Evolutionary conservation across 2,888 invertebrate species (phyloP).

Genomic region (Thymelicus lineola): DNA sequence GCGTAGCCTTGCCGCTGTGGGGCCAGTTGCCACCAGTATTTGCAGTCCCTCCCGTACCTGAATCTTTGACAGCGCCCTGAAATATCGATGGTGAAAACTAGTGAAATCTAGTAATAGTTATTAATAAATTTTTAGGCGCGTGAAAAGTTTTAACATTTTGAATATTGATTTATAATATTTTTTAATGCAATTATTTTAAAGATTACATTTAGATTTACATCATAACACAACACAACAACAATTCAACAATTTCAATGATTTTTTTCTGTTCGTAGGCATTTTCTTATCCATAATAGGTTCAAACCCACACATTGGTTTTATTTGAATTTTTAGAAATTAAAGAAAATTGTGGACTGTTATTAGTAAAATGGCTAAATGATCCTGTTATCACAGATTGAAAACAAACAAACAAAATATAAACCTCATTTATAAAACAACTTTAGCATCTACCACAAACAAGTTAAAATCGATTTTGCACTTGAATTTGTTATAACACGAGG

Average conservation of each 20-base stretch:
- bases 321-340: too few relatives aligned
- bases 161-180: too few relatives aligned
- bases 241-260: too few relatives aligned
- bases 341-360: neutral
- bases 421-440: neutral
- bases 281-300: too few relatives aligned
- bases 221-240: too few relatives aligned
- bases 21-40: conserved; percentile 91
- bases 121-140: too few relatives aligned
- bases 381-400: neutral
- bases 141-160: too few relatives aligned
- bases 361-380: neutral
- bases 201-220: too few relatives aligned
- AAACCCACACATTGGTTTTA: too few relatives aligned
- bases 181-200: too few relatives aligned
- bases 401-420: neutral
- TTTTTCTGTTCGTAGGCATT: too few relatives aligned
- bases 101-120: neutral
- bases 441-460: neutral
- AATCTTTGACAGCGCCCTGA: conserved; percentile 72
- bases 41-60: conserved; percentile 85
- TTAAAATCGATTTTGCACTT: conserved; percentile 1
- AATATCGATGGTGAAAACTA: conserved; percentile 38
- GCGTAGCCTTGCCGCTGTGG: conserved; percentile 93
- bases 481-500: conserved; percentile 13